Conservation (phyloP, 1,140 invertebrate genomes). For the Drusus annulatus region DNA sequence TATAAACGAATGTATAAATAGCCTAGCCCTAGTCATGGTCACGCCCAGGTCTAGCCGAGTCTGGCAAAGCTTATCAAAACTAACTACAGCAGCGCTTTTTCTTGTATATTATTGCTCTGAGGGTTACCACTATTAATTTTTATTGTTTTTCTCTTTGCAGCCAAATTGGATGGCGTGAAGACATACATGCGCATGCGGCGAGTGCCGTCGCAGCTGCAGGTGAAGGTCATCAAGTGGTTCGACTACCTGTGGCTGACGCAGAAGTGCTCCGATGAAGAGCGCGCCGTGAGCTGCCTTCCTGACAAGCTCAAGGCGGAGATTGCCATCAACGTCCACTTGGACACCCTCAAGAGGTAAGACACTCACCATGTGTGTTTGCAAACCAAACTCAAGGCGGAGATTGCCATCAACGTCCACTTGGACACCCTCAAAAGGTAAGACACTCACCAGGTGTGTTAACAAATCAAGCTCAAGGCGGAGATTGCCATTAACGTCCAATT, state of each 20-base stretch:
- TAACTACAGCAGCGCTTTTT: too few relatives aligned
- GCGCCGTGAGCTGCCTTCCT: constrained; percentile 93
- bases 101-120: too few relatives aligned
- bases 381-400: constrained; percentile 72
- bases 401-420: constrained; percentile 98
- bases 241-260: constrained; percentile 99
- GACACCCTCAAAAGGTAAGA: constrained; percentile 90
- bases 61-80: too few relatives aligned
- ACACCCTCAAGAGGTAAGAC: constrained; percentile 87
- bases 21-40: too few relatives aligned
- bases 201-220: constrained; percentile 95
- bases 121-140: too few relatives aligned
- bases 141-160: constrained; percentile 75
- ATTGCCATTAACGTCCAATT: constrained; percentile 99
- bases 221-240: constrained; percentile 99
- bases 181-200: constrained; percentile 98
- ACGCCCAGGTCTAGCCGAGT: too few relatives aligned
- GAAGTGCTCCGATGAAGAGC: constrained; percentile 98
- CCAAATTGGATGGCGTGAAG: constrained; percentile 97
- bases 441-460: constrained; percentile 61
- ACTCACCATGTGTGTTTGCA: not conserved
- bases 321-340: constrained; percentile 98
- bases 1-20: too few relatives aligned
- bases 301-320: constrained; percentile 99
- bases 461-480: constrained; percentile 98